Evolutionary conservation across 2,888 invertebrate species (phyloP).

Genomic region (Cheilosia grossa): DNA sequence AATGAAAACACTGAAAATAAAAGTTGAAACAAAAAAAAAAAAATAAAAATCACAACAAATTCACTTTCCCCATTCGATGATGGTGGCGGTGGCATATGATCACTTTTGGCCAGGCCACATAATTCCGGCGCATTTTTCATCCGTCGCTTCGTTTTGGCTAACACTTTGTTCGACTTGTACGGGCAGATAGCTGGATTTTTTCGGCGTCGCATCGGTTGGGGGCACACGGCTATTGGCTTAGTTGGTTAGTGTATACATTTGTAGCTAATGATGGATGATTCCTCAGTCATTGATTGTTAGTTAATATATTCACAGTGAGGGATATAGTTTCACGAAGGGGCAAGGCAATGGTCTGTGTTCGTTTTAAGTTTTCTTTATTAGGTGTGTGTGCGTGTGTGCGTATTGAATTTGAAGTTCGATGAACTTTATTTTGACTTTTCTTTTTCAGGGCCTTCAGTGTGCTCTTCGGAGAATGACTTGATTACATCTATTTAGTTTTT

Average conservation of each 20-base stretch:
- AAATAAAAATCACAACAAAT: slow-evolving; percentile 23
- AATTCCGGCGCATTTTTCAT: slow-evolving; percentile 44
- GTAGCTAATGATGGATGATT: slow-evolving; percentile 54
- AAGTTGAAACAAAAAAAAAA: slow-evolving; percentile 38
- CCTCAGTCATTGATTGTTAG: slow-evolving; percentile 19
- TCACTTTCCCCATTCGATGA: slow-evolving; percentile 65
- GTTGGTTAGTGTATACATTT: slow-evolving; percentile 40
- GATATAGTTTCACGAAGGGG: slow-evolving; percentile 8
- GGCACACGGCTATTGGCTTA: slow-evolving; percentile 45
- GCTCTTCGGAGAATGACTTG: not conserved
- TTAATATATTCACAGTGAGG: slow-evolving; percentile 1
- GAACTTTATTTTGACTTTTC: slow-evolving; percentile 45
- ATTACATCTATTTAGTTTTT: not conserved
- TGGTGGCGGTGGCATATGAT: slow-evolving; percentile 37
- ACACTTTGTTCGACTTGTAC: slow-evolving; percentile 26
- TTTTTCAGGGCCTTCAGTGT: slow-evolving; percentile 7
- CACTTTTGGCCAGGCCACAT: slow-evolving; percentile 54
- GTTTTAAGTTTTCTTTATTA: slow-evolving; percentile 23
- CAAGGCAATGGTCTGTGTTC: slow-evolving; percentile 19
- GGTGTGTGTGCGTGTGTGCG: not conserved
- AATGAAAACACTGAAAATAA: slow-evolving; percentile 67
- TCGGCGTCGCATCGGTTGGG: slow-evolving; percentile 15
- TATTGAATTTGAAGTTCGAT: slow-evolving; percentile 23
- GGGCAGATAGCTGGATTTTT: not conserved
- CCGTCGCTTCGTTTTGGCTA: slow-evolving; percentile 6